These are phyloP conservation scores for Lasioglossum figueresi DNA, from an alignment of 2,888 invertebrate genomes.

Conservation along the genomic window DNA sequence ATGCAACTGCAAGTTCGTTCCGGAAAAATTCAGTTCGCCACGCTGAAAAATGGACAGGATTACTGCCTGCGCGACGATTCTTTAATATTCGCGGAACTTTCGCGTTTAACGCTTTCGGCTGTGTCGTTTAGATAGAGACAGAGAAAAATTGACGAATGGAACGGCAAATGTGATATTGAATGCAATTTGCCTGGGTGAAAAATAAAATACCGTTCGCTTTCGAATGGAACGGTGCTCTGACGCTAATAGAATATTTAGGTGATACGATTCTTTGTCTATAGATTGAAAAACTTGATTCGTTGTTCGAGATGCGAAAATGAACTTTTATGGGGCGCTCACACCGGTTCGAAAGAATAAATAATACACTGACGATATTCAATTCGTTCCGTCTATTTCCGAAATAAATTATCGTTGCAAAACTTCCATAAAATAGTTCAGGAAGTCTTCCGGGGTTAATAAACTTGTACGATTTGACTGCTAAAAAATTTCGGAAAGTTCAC, in stretches of 20 bases:
- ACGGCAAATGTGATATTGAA: not conserved
- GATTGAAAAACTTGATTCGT: not conserved
- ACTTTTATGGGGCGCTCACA: not conserved
- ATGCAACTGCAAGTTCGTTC: not conserved
- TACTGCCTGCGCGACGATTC: not conserved
- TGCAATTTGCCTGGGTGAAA: not conserved
- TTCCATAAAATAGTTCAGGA: not conserved
- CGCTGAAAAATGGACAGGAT: not conserved
- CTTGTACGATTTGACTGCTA: not conserved
- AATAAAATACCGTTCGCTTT: not conserved
- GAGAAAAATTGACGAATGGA: not conserved
- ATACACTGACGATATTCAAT: not conserved
- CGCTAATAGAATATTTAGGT: not conserved
- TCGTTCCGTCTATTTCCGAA: not conserved
- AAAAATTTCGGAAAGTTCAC: not conserved
- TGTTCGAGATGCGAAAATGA: not conserved
- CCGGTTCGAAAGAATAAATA: not conserved
- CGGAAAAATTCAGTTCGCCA: not conserved
- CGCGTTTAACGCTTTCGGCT: not conserved
- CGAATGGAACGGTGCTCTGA: not conserved
- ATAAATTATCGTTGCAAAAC: not conserved
- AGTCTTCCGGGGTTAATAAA: not conserved
- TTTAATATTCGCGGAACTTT: not conserved
- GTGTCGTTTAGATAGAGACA: not conserved
- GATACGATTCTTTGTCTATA: not conserved